phyloP scores from a whole-genome alignment of 2,888 invertebrate species.

The Dione juno region DNA sequence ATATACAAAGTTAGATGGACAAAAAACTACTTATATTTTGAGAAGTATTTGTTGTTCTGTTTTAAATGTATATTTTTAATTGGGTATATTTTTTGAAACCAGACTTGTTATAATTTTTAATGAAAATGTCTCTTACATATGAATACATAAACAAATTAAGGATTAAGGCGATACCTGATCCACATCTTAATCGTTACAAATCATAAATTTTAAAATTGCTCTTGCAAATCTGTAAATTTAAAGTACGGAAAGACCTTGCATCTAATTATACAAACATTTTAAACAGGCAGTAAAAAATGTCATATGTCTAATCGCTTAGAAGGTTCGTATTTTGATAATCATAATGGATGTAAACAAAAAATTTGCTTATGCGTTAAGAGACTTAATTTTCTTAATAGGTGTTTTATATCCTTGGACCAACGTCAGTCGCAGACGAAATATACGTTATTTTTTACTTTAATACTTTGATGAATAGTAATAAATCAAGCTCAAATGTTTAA shows the following conservation, averaged over 20 bases:
- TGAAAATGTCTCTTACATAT: neutral
- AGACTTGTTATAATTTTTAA: neutral
- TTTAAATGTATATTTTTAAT: neutral
- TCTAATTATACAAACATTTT: slow-evolving; percentile 23
- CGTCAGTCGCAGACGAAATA: neutral
- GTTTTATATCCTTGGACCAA: slow-evolving; percentile 11
- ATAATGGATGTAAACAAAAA: slow-evolving; percentile 26
- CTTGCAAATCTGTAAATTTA: slow-evolving; percentile 8
- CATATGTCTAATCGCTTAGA: slow-evolving; percentile 11
- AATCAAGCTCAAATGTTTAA: slow-evolving; percentile 13
- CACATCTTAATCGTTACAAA: slow-evolving; percentile 14
- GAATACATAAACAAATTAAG: neutral
- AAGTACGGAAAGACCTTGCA: slow-evolving; percentile 26
- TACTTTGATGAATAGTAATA: slow-evolving; percentile 6
- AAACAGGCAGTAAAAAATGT: slow-evolving; percentile 20
- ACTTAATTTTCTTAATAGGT: slow-evolving; percentile 22
- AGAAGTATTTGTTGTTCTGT: neutral
- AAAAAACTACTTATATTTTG: neutral
- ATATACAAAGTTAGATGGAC: neutral
- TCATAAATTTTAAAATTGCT: slow-evolving; percentile 17
- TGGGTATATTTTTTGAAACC: neutral
- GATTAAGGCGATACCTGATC: neutral
- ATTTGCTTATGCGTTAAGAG: slow-evolving; percentile 10
- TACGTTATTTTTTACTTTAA: slow-evolving; percentile 6
- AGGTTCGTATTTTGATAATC: slow-evolving; percentile 17